Base-by-base conservation (phyloP, 2,888 invertebrate genomes). In the Agonopterix alstromeriana region DNA sequence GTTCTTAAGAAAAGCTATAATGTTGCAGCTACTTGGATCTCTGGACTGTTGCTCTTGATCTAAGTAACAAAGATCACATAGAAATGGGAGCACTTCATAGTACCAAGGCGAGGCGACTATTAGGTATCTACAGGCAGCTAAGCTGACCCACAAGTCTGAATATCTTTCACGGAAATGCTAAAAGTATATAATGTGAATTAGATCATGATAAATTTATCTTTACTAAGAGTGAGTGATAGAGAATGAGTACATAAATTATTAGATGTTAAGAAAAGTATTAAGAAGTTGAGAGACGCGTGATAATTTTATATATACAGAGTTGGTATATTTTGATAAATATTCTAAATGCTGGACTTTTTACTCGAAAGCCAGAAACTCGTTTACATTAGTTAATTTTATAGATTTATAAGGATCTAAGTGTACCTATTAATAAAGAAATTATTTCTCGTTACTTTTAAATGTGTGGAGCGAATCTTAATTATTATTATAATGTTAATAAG, bases 331-430 rank as follows among this genome's bases (percentile, higher is more conserved):
- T 70, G 64, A 69, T 70, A 71, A 58, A 65, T 61, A 60, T 61
- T 58, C 55, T 36, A 58, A 63, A 67, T 83, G 84, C 84, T 84
- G 84, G 75, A 81, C 84, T 83, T 84, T 83, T 82, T 80, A 59
- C 80, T 82, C 78, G 49, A 60, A 56, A 51, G 73, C 76, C 75
- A 64, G 57, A 66, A 65, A 68, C 74, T 65, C 72, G 69, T 74
- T 74, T 61, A 63, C 59, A 36, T 27, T 68, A 65, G 53, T 67
- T 77, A 72, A 66, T 72, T 71, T 70, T 66, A 63, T 71, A 72
- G 67, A 67, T 70, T 67, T 68, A 56, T 73, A 71, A 65, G 61
- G 27, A 5, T 59, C 50, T 55, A 59, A 35, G 61, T 60, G 49
- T 55, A 60, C 9, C 38, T 42, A 45, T 45, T 53, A 53, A 53